A percentile compares a stretch with the other conserved stretches of the same genome.
Conservation (phyloP, 2,888 invertebrate genomes). For the Lymantria monacha region DNA sequence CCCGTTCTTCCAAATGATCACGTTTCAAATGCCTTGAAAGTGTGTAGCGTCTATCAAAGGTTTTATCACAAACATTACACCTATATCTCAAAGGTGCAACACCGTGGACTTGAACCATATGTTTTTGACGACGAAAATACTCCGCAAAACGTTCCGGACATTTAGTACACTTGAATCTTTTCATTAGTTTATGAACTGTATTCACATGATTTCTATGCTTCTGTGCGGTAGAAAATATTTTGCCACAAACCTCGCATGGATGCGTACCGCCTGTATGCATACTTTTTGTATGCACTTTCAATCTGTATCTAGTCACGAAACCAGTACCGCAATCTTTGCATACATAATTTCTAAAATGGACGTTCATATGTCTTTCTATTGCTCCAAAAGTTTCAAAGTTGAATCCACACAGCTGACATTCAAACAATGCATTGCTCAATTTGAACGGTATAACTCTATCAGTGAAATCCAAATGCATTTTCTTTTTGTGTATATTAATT, state of each 20-base stretch:
- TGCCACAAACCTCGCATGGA: constrained; percentile 59
- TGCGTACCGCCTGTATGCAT: constrained; percentile 51
- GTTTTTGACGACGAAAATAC: constrained; percentile 61
- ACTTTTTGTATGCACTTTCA: constrained; percentile 60
- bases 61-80: constrained; percentile 63
- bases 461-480: constrained; percentile 44
- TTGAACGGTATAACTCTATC: constrained; percentile 67
- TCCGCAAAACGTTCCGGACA: constrained; percentile 61
- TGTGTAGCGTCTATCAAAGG: constrained; percentile 49
- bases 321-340: constrained; percentile 67
- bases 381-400: constrained; percentile 68
- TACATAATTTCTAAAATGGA: constrained; percentile 64
- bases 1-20: constrained; percentile 57
- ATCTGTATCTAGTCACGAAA: constrained; percentile 58
- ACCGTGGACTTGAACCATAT: constrained; percentile 59
- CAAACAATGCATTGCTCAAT: constrained; percentile 41
- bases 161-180: constrained; percentile 59
- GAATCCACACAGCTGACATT: constrained; percentile 62
- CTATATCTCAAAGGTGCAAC: constrained; percentile 53
- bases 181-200: constrained; percentile 54
- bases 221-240: constrained; percentile 50
- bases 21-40: constrained; percentile 62
- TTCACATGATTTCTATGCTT: constrained; percentile 60
- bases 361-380: constrained; percentile 70
- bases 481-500: constrained; percentile 52